phyloP scores from a whole-genome alignment of 2,888 invertebrate species.

The Dryobota labecula region DNA sequence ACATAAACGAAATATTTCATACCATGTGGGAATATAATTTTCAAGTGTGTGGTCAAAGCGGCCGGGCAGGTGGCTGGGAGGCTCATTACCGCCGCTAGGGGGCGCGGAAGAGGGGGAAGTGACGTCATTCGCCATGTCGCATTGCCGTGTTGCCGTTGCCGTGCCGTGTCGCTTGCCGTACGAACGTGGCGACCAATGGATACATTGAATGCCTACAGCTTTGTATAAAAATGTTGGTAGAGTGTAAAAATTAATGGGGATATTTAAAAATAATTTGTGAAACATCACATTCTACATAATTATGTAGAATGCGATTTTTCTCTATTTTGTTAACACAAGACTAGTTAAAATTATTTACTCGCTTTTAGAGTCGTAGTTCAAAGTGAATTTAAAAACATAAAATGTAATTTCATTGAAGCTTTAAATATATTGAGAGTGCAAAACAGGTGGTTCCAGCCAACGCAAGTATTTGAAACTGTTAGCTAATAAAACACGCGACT shows the following conservation, averaged over 20 bases:
- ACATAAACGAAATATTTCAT: conserved; percentile 41
- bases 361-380: conserved; percentile 2
- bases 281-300: too few relatives aligned
- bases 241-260: too few relatives aligned
- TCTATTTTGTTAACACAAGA: too few relatives aligned
- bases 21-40: conserved; percentile 61
- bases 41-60: conserved; percentile 71
- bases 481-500: conserved; percentile 21
- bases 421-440: conserved; percentile 21
- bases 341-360: neutral
- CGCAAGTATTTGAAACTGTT: conserved; percentile 22
- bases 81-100: conserved; percentile 70
- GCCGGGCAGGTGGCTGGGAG: conserved; percentile 64
- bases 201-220: conserved; percentile 38
- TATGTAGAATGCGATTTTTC: neutral
- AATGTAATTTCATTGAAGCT: conserved; percentile 29
- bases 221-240: too few relatives aligned
- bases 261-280: too few relatives aligned
- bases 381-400: conserved; percentile 31
- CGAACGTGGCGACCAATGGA: conserved; percentile 40
- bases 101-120: conserved; percentile 56
- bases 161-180: conserved; percentile 45
- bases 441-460: conserved; percentile 48
- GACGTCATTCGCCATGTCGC: conserved; percentile 82
- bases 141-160: conserved; percentile 74